Conservation (phyloP, 2,113 vertebrate species). For the Equus przewalskii region DNA sequence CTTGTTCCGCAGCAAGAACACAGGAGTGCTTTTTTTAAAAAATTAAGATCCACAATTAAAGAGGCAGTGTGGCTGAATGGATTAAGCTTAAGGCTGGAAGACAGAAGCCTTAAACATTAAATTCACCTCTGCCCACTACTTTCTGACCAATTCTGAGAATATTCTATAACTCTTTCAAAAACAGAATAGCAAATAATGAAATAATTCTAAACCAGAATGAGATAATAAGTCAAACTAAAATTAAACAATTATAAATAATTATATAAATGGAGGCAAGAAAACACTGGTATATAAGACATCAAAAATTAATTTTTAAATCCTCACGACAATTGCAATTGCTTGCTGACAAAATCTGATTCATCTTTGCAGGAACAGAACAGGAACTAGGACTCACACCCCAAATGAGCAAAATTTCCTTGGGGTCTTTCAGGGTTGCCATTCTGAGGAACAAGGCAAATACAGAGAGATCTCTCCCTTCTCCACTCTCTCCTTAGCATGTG, state of each 20-base stretch:
- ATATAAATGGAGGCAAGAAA: not conserved
- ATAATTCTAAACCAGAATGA: constrained; percentile 41
- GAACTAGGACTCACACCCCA: not conserved
- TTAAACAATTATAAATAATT: constrained; percentile 43
- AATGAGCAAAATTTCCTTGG: not conserved
- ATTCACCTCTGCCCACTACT: not conserved
- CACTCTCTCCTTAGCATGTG: not conserved
- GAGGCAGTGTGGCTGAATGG: not conserved
- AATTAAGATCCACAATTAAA: constrained; percentile 41
- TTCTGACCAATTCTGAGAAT: constrained; percentile 16
- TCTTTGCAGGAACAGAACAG: not conserved
- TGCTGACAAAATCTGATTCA: not conserved
- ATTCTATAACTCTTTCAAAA: constrained; percentile 28
- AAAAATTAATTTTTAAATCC: constrained; percentile 45
- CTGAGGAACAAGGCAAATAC: not conserved
- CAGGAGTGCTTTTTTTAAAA: not conserved
- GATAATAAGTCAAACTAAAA: constrained; percentile 39
- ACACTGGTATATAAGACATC: not conserved
- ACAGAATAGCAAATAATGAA: not conserved
- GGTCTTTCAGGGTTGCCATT: not conserved
- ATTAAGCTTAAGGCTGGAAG: not conserved
- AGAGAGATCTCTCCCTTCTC: not conserved
- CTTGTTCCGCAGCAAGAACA: constrained; percentile 8
- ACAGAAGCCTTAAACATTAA: constrained; percentile 38
- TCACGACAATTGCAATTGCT: not conserved